Evolutionary conservation across 2,888 invertebrate genomes (phyloP).

Genomic region (Mimumesa dahlbomi): DNA sequence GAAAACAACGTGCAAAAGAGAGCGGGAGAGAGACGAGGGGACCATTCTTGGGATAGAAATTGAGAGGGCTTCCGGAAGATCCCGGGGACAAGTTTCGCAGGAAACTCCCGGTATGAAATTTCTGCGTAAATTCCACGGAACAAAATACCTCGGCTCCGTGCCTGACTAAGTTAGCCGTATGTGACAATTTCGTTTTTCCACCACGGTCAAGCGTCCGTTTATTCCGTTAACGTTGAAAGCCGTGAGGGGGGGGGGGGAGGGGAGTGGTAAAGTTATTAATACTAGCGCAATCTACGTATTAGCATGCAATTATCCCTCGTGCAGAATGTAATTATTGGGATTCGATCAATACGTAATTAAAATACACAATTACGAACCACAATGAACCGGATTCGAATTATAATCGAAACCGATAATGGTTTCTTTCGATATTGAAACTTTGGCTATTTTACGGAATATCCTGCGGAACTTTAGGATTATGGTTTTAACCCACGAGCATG

Average conservation of each 20-base stretch:
- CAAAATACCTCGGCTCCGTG: constrained; percentile 15
- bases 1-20: constrained; percentile 20
- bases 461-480: too few species aligned
- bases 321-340: constrained; percentile 42
- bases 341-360: constrained; percentile 29
- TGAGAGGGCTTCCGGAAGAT: constrained; percentile 63
- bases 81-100: constrained; percentile 55
- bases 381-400: neutral
- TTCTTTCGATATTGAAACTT: neutral
- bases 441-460: neutral
- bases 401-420: neutral
- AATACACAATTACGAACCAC: constrained; percentile 13
- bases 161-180: neutral
- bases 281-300: constrained; percentile 18
- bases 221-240: neutral
- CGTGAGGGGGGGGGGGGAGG: too few species aligned
- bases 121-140: constrained; percentile 50
- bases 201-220: neutral
- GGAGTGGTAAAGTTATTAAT: neutral
- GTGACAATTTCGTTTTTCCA: constrained; percentile 28
- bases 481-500: too few species aligned
- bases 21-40: constrained; percentile 1
- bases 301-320: constrained; percentile 28
- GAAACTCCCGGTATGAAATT: constrained; percentile 40
- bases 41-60: constrained; percentile 56